A percentile compares a stretch with the other conserved stretches of the same genome.
These are phyloP conservation scores for Drosophila multiciliata DNA, from an alignment of 2,888 invertebrate species.

Conservation along the genomic window DNA sequence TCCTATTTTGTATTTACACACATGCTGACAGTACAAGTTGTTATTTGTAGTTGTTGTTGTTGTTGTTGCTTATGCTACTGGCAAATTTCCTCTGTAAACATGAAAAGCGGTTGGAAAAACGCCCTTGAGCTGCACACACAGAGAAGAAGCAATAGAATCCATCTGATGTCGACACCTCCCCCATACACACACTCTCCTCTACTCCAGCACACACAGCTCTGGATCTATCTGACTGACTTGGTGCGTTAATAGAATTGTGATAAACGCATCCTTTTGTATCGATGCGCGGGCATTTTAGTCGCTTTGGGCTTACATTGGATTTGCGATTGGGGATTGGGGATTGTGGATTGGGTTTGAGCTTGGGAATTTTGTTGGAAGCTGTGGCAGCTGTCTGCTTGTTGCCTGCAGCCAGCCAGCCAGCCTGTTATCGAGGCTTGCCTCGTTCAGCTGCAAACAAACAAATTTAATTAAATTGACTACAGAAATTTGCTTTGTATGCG, in stretches of 20 bases:
- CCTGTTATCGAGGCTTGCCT: slow-evolving; percentile 46
- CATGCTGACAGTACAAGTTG: slow-evolving; percentile 41
- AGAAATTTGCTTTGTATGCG: slow-evolving; percentile 77
- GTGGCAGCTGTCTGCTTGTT: slow-evolving; percentile 25
- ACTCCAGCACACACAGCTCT: slow-evolving; percentile 2
- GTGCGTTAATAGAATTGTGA: slow-evolving; percentile 77
- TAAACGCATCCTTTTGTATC: slow-evolving; percentile 78
- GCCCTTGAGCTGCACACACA: slow-evolving; percentile 42
- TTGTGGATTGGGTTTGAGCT: slow-evolving; percentile 24
- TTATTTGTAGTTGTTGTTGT: slow-evolving; percentile 37
- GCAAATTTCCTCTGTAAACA: slow-evolving; percentile 73
- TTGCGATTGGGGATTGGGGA: slow-evolving; percentile 32
- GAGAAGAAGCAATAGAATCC: slow-evolving; percentile 4
- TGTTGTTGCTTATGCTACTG: slow-evolving; percentile 36
- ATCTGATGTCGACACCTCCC: not conserved
- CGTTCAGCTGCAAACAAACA: slow-evolving; percentile 68
- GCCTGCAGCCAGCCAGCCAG: slow-evolving; percentile 24
- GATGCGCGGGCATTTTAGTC: slow-evolving; percentile 62
- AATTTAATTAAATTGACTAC: slow-evolving; percentile 78
- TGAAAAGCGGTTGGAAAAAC: slow-evolving; percentile 71
- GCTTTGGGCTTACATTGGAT: slow-evolving; percentile 60
- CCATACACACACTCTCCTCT: not conserved
- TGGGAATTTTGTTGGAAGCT: slow-evolving; percentile 18
- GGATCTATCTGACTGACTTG: slow-evolving; percentile 37
- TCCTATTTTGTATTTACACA: slow-evolving; percentile 24